These are phyloP conservation scores for Eledona agricola DNA, from an alignment of 2,888 invertebrate genomes.

Conservation along the genomic window DNA sequence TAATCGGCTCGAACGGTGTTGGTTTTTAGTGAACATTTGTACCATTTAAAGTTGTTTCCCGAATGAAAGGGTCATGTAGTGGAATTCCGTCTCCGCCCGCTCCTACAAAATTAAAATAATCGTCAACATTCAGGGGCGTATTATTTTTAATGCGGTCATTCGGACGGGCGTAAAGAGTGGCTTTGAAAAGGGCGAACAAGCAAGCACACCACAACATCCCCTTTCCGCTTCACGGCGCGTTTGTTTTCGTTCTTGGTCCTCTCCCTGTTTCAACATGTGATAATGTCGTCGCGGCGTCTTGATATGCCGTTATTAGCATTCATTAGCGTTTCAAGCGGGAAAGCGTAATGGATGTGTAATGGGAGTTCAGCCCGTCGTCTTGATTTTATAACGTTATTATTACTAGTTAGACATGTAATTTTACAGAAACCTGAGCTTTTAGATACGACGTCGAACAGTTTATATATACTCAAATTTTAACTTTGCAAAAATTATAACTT, in stretches of 20 bases:
- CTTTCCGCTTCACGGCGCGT: slow-evolving; percentile 26
- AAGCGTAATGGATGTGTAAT: slow-evolving; percentile 47
- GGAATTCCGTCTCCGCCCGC: slow-evolving; percentile 1
- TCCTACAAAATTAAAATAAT: slow-evolving; percentile 30
- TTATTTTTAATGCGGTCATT: slow-evolving; percentile 33
- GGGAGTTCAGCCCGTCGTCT: slow-evolving; percentile 30
- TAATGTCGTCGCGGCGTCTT: slow-evolving; percentile 51
- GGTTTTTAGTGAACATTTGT: too few relatives aligned
- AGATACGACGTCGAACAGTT: too few relatives aligned
- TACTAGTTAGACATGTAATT: slow-evolving; percentile 38
- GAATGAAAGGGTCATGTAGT: too few relatives aligned
- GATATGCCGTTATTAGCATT: slow-evolving; percentile 51
- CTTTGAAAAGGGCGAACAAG: slow-evolving; percentile 2
- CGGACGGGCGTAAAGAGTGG: slow-evolving; percentile 20
- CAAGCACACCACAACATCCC: neutral
- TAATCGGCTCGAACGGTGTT: too few relatives aligned
- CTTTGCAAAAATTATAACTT: too few relatives aligned
- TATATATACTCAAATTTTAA: too few relatives aligned
- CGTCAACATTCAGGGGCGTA: slow-evolving; percentile 30
- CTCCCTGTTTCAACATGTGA: slow-evolving; percentile 37
- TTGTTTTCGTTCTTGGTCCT: slow-evolving; percentile 15
- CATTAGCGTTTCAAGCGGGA: slow-evolving; percentile 51
- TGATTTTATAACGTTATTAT: slow-evolving; percentile 40
- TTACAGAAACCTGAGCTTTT: too few relatives aligned
- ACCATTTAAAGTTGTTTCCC: too few relatives aligned